Evolutionary conservation across 2,797 vertebrate species (phyloP), one percentile per base, ranked within the genome.

Genomic region (Sebastes cheni): DNA sequence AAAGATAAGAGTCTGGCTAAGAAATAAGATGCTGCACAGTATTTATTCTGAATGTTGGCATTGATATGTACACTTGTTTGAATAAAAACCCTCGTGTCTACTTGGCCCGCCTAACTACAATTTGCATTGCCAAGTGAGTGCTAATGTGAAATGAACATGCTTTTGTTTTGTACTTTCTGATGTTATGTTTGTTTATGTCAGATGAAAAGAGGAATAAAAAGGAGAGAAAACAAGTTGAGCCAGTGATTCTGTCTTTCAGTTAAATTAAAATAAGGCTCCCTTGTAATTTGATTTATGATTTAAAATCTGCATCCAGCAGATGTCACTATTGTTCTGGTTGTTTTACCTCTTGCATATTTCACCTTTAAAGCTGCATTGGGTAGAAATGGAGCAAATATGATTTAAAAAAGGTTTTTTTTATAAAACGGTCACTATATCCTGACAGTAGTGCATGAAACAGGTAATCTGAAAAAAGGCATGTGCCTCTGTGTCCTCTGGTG

Each of bases 131-230:
- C 42, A 80, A 88, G 67, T 84, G 65, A 86, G 50, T 76, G 34
- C 27, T 72, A 78, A 82, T 87, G 89, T 91, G 79, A 87, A 81
- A 75, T 81, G 4, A 54, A 72, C 16, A 52, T 80, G 67, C 30
- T 90, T 90, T 86, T 68, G 46, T 65, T 83, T 91, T 82, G 83
- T 84, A 86, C 85, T 89, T 93, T 87, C n/a, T 85, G 18, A 86
- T 90, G 89, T 90, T 71, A 85, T 84, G 60, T 81, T 80, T 70
- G 87, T 82, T 90, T 50, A 67, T 80, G 77, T 79, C 20, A 67
- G 30, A 76, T 83, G 58, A 75, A 88, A 91, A 83, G 60, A n/a
- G 61, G 83, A 90, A 81, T 56, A 79, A 93, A 92, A 84, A 20
- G 3, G 20, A 22, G 4, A 61, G n/a, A 42, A 67, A 66, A 64